These are phyloP conservation scores for Bellardia bayeri DNA, from an alignment of 2,888 invertebrate species.

Conservation along the genomic window DNA sequence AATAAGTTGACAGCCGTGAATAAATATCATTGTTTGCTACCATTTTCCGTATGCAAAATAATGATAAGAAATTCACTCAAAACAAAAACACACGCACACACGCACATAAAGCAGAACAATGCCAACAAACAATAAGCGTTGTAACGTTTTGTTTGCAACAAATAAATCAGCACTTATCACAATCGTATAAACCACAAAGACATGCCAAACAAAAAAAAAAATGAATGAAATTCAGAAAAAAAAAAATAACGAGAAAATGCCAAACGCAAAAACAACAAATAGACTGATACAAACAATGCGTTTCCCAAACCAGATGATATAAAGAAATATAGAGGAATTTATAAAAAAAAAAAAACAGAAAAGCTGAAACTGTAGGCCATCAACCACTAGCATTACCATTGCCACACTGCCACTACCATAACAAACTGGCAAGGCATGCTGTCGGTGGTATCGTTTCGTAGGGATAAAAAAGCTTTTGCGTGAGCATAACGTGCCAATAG, in stretches of 20 bases:
- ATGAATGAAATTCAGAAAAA: conserved; percentile 47
- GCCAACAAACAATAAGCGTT: conserved; percentile 55
- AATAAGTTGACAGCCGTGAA: conserved; percentile 31
- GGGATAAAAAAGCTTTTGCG: conserved; percentile 40
- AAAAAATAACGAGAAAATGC: conserved; percentile 73
- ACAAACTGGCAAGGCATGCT: conserved; percentile 33
- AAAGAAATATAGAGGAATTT: conserved; percentile 56
- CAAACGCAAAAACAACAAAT: conserved; percentile 67
- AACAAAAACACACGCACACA: conserved; percentile 15
- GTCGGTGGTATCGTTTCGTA: conserved; percentile 16
- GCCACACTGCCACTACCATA: conserved; percentile 20
- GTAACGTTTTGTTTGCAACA: conserved; percentile 75
- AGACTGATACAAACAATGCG: conserved; percentile 53
- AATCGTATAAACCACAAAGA: conserved; percentile 80
- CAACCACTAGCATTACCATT: conserved; percentile 55
- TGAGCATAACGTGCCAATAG: conserved; percentile 6
- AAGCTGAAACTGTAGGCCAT: conserved; percentile 48
- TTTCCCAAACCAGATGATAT: conserved; percentile 52
- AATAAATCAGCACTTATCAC: conserved; percentile 83
- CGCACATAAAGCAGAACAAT: conserved; percentile 19
- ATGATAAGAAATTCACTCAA: conserved; percentile 60
- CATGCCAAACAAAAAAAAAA: conserved; percentile 64
- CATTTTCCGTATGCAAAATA: conserved; percentile 45
- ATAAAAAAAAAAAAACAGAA: not conserved
- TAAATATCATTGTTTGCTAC: conserved; percentile 43